phyloP scores from a whole-genome alignment of 1,140 invertebrate species.

The Whitmania pigra region DNA sequence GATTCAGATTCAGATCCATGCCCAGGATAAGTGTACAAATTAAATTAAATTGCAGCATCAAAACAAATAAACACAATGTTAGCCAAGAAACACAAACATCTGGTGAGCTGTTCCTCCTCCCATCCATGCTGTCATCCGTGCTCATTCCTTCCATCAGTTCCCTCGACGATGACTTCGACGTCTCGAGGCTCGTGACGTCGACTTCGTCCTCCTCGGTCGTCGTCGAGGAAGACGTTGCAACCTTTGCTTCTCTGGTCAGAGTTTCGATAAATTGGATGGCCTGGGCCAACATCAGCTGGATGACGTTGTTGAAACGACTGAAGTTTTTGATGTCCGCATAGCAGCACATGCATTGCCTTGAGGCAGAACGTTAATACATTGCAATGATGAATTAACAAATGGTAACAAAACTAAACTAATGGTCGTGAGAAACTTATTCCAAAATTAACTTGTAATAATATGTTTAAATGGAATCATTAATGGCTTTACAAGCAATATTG shows the following conservation, averaged over 20 bases:
- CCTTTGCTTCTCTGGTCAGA: constrained; percentile 29
- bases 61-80: no score
- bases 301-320: constrained; percentile 69
- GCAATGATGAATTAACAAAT: neutral
- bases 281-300: constrained; percentile 58
- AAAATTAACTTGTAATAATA: neutral
- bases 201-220: constrained; percentile 15
- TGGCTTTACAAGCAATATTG: neutral
- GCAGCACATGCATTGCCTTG: constrained; percentile 75
- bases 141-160: constrained; percentile 25
- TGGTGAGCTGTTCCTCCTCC: no score
- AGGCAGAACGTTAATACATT: constrained; percentile 22
- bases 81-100: no score
- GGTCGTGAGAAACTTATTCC: neutral
- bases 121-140: neutral
- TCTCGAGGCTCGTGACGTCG: constrained; percentile 18
- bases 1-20: no score
- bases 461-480: neutral
- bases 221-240: constrained; percentile 1
- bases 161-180: constrained; percentile 30
- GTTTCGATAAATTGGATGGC: constrained; percentile 40
- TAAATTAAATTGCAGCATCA: no score
- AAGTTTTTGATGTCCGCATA: constrained; percentile 78
- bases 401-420: neutral
- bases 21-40: no score